phyloP scores from a whole-genome alignment of 2,797 vertebrate genomes.

The Cetoscarus ocellatus region DNA sequence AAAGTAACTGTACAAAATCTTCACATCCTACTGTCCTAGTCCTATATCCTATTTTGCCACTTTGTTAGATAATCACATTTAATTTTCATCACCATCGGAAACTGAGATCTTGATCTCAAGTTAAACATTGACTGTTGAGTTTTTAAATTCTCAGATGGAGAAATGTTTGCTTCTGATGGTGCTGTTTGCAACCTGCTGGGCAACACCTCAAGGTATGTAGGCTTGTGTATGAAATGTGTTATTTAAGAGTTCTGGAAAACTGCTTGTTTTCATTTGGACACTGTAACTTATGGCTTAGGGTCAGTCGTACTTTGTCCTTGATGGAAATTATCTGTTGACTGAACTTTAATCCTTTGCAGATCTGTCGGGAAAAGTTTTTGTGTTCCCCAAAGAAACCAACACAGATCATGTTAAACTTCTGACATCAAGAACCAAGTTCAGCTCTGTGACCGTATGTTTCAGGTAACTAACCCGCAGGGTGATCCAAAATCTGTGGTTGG shows the following conservation, averaged over 20 bases:
- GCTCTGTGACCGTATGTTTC: slow-evolving; percentile 22
- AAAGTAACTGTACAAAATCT: no score
- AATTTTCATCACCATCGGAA: no score
- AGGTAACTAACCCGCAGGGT: slow-evolving; percentile 28
- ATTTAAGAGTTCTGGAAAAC: no score
- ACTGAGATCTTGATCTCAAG: no score
- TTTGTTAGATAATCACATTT: no score
- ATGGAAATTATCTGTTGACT: not conserved
- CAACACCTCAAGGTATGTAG: slow-evolving; percentile 21
- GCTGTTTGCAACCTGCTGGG: slow-evolving; percentile 29
- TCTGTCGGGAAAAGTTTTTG: slow-evolving; percentile 48
- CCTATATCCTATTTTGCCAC: no score
- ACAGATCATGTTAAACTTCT: slow-evolving; percentile 18
- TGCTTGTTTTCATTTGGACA: not conserved
- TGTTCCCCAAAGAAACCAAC: slow-evolving; percentile 30
- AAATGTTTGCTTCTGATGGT: slow-evolving; percentile 42
- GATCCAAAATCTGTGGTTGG: not conserved
- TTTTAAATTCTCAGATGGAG: slow-evolving; percentile 44
- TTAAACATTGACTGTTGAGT: not conserved
- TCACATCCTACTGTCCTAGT: no score
- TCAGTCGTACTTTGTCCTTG: not conserved
- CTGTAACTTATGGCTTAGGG: not conserved
- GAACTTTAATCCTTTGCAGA: slow-evolving; percentile 23
- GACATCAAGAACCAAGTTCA: not conserved
- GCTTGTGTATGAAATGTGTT: not conserved